phyloP scores from a whole-genome alignment of 2,113 vertebrate genomes.

The Smithornis capensis region DNA sequence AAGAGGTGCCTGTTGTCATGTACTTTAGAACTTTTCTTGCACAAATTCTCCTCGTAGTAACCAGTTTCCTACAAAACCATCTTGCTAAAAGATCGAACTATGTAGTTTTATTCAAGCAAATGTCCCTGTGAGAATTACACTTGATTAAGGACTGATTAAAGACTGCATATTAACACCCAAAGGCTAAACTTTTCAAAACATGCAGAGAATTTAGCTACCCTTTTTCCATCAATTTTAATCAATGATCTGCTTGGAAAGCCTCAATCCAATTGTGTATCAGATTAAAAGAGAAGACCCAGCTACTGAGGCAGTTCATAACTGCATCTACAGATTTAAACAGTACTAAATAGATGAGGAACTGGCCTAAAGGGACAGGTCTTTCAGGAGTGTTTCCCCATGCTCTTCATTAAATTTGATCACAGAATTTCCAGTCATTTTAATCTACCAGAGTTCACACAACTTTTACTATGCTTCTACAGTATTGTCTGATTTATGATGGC shows the following conservation, averaged over 20 bases:
- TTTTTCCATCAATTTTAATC: neutral
- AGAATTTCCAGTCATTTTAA: neutral
- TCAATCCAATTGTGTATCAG: neutral
- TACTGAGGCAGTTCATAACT: neutral
- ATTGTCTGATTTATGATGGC: neutral
- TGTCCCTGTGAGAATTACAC: neutral
- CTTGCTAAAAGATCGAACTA: neutral
- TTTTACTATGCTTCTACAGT: neutral
- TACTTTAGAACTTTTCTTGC: neutral
- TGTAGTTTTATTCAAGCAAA: neutral
- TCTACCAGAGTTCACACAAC: neutral
- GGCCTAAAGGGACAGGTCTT: neutral
- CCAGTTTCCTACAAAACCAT: neutral
- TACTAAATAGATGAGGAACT: neutral
- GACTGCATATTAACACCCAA: neutral
- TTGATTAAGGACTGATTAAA: constrained; percentile 3
- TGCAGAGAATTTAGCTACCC: neutral
- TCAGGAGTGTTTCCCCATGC: neutral
- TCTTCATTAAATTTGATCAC: neutral
- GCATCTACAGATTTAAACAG: neutral
- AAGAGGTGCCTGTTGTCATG: neutral
- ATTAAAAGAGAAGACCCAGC: neutral
- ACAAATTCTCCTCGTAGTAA: neutral
- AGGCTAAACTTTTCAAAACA: neutral
- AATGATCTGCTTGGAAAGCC: neutral